Evolutionary conservation across 2,113 vertebrate genomes (phyloP).

Genomic region (Mormoops blainvillei): DNA sequence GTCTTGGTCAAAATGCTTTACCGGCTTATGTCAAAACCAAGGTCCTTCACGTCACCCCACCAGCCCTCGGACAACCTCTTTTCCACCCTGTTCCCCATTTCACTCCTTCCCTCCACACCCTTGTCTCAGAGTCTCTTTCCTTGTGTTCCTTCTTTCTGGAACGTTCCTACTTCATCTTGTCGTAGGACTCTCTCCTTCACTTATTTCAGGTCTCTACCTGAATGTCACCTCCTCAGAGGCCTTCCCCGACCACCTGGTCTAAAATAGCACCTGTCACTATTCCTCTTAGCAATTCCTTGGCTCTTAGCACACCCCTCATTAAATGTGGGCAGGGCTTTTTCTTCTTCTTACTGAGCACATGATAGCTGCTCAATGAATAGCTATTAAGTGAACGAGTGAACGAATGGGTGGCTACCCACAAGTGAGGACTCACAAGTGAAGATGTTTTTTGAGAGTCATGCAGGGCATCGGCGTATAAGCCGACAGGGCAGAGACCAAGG

Average conservation of each 20-base stretch:
- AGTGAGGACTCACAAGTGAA: background rate
- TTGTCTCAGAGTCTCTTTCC: background rate
- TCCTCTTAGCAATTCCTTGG: background rate
- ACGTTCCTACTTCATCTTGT: background rate
- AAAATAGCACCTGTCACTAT: background rate
- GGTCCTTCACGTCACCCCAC: background rate
- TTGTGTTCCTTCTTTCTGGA: background rate
- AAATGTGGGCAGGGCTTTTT: background rate
- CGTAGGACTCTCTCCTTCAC: background rate
- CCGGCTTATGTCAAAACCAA: background rate
- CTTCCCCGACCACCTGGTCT: background rate
- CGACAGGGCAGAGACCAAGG: background rate
- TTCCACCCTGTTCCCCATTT: background rate
- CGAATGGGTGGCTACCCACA: background rate
- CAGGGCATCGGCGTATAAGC: background rate
- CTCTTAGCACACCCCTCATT: background rate
- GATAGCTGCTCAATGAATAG: background rate
- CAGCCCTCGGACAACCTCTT: background rate
- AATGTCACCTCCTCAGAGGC: background rate
- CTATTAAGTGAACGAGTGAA: background rate
- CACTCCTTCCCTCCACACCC: background rate
- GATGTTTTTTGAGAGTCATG: background rate
- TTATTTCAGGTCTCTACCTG: background rate
- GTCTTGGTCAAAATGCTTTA: background rate
- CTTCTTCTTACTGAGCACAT: background rate